Conservation (phyloP, 2,888 invertebrate genomes). For the Drosophila pseudotalamancana region DNA sequence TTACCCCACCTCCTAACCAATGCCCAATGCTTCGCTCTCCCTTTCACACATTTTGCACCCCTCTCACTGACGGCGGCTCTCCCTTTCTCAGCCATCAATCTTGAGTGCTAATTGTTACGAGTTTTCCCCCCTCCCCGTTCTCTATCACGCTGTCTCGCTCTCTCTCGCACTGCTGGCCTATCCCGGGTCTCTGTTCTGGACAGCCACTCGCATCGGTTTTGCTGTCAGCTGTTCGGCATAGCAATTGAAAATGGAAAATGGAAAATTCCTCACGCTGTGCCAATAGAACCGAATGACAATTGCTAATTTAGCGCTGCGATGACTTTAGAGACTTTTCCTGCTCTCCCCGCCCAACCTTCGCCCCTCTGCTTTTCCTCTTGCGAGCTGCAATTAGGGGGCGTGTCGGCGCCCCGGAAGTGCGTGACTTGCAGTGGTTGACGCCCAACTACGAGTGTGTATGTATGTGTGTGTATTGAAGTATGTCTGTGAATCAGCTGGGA, state of each 20-base stretch:
- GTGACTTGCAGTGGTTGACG: conserved; percentile 64
- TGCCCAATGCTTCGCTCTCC: not conserved
- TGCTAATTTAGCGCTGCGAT: conserved; percentile 62
- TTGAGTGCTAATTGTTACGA: conserved; percentile 76
- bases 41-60: conserved; percentile 13
- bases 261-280: conserved; percentile 53
- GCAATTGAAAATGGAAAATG: conserved; percentile 35
- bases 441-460: conserved; percentile 6
- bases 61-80: not conserved
- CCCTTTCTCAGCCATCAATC: conserved; percentile 60
- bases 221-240: conserved; percentile 48
- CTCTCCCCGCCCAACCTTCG: not conserved
- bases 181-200: conserved; percentile 19
- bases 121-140: conserved; percentile 30
- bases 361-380: not conserved
- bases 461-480: conserved; percentile 18
- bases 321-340: conserved; percentile 17
- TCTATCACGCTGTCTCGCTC: not conserved
- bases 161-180: not conserved
- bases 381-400: conserved; percentile 64
- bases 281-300: conserved; percentile 62
- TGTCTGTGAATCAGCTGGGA: conserved; percentile 33
- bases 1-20: not conserved
- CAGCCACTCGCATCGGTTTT: conserved; percentile 19
- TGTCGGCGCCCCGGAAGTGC: conserved; percentile 67